A percentile compares a stretch with the other conserved stretches of the same genome.
Evolutionary conservation across 2,797 vertebrate genomes (phyloP).

Genomic region (Rhodeus uyekii): DNA sequence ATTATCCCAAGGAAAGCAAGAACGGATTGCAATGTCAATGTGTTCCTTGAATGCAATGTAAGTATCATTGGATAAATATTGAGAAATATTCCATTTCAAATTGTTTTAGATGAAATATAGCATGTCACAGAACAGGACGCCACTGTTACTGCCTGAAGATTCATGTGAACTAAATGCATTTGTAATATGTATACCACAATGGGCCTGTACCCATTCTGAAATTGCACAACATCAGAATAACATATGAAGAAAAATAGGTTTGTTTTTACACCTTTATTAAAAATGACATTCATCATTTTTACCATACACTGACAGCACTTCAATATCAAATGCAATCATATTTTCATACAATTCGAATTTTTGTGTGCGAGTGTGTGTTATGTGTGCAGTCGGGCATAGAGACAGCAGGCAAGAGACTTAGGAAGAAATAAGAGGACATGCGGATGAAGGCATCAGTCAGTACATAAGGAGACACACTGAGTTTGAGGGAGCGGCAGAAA

Average conservation of each 20-base stretch:
- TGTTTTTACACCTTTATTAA: conserved; percentile 5
- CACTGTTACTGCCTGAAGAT: background rate
- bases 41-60: too few relatives aligned
- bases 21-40: too few relatives aligned
- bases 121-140: background rate
- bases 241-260: background rate
- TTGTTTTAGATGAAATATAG: background rate
- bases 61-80: too few relatives aligned
- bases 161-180: background rate
- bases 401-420: conserved; percentile 57
- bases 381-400: background rate
- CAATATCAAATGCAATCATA: conserved; percentile 15
- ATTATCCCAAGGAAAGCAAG: too few relatives aligned
- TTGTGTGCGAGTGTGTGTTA: conserved; percentile 9
- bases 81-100: background rate
- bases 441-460: conserved; percentile 48
- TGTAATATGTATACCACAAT: background rate
- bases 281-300: conserved; percentile 13
- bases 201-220: background rate
- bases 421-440: conserved; percentile 49
- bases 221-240: background rate
- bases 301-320: conserved; percentile 2
- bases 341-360: conserved; percentile 22
- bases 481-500: conserved; percentile 54
- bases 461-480: conserved; percentile 49